Evolutionary conservation across 2,797 vertebrate genomes (phyloP).

Genomic region (Netta rufina): DNA sequence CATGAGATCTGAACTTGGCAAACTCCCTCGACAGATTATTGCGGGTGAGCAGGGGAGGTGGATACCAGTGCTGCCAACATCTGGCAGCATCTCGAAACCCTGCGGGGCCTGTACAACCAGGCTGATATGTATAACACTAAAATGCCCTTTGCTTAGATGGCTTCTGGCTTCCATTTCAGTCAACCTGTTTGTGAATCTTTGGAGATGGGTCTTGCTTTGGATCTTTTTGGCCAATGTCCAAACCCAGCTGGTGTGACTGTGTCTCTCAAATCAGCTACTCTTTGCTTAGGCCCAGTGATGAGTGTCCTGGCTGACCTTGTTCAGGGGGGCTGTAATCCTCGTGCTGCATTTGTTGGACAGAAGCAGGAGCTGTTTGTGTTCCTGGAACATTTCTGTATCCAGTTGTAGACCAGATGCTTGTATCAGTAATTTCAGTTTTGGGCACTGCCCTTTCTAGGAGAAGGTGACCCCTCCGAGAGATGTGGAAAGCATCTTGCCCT

Average conservation of each 20-base stretch:
- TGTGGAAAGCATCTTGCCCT: neutral
- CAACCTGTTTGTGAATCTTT: neutral
- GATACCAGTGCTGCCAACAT: neutral
- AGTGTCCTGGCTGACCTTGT: neutral
- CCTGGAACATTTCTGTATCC: neutral
- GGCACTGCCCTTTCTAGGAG: neutral
- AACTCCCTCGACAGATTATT: conserved; percentile 98
- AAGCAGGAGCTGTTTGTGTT: neutral
- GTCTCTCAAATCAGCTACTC: rapidly evolving
- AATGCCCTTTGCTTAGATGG: neutral
- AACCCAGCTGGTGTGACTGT: rapidly evolving
- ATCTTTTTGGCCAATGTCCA: neutral
- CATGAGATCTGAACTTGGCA: conserved; percentile 97
- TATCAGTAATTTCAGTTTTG: neutral
- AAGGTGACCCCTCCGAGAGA: neutral
- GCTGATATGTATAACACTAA: neutral
- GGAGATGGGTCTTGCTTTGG: neutral
- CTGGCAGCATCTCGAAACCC: neutral
- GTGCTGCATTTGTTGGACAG: neutral
- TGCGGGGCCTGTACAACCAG: rapidly evolving
- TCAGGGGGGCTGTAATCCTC: neutral
- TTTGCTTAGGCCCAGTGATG: neutral
- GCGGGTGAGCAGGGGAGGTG: conserved; percentile 80
- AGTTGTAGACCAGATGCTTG: neutral
- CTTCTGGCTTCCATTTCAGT: neutral